Base-by-base conservation (phyloP, 2,888 invertebrate genomes). In the Clepsis dumicolana region DNA sequence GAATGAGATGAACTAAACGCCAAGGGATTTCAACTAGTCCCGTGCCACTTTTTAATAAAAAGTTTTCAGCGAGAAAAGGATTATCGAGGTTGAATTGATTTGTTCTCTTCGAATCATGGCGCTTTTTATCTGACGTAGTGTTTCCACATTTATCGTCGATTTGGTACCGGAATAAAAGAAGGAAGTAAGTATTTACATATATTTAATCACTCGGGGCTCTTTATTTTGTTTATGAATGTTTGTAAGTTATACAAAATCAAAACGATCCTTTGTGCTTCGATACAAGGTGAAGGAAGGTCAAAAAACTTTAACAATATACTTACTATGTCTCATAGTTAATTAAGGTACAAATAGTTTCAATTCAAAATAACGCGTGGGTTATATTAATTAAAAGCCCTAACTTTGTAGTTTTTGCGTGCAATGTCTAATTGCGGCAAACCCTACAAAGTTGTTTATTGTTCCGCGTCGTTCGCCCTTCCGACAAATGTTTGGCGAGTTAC, bases 401-500 rank as follows among this genome's bases (percentile, higher is more conserved):
- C 18, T 29, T 56, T 25, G 48, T n/a, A 21, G 18, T 38, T 24
- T 29, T 53, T 41, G 29, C 50, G 16, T 65, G 52, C 44, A 44
- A 44, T 2, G 29, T 10, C 54, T 61, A 32, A 66, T 66, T 38
- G 38, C 24, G 32, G 18, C 53, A 44, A 61, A 35, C 44, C 24
- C 59, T 59, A 48, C 54, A 44, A 54, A 54, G 53, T 61, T 65
- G 60, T 53, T 66, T 66, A 61, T 61, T 54, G 61, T 61, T 48
- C 32, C 44, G 14, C 29, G 44, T 44, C 41, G 7, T 21, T 59
- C 59, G 52, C 53, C 18, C 41, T 65, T 5, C 12, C 16, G 29
- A 56, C 24, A 32, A 56, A 52, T 65, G 52, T 38, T 50, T 16
- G 38, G 38, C 18, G 18, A 38, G 25, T 44, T 44, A 5, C 41